Evolutionary conservation across 2,797 vertebrate species (phyloP).

Genomic region (Acanthiza pusilla): DNA sequence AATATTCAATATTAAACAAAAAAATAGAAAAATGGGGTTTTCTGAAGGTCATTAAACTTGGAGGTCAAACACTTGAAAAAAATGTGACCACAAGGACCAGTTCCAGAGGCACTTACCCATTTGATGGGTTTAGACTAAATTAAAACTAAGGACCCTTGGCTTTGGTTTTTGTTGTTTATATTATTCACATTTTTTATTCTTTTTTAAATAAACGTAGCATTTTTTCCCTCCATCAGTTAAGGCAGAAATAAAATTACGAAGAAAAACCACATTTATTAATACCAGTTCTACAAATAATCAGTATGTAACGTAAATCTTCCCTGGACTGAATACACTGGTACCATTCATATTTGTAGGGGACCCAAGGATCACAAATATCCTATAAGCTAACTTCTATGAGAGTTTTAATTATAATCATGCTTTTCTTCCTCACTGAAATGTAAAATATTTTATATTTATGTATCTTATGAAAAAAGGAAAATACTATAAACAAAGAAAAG

Average conservation of each 20-base stretch:
- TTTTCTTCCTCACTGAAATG: not conserved
- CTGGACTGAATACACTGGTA: not conserved
- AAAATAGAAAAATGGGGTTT: not conserved
- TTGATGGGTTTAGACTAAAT: not conserved
- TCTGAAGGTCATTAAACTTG: not conserved
- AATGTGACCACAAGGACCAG: not conserved
- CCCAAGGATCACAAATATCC: not conserved
- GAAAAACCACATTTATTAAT: conserved; percentile 27
- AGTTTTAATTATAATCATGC: not conserved
- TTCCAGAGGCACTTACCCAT: not conserved
- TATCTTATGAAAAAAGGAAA: not conserved
- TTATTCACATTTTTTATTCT: not conserved
- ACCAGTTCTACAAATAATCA: conserved; percentile 48
- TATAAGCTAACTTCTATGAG: not conserved
- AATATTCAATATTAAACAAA: not conserved
- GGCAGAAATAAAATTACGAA: conserved; percentile 9
- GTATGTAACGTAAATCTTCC: not conserved
- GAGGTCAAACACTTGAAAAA: not conserved
- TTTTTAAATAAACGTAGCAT: not conserved
- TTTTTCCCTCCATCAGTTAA: not conserved
- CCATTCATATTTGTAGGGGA: not conserved
- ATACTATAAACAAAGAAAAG: not conserved
- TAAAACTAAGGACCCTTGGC: not conserved
- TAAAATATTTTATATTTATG: not conserved
- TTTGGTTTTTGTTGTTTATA: not conserved